Conservation (phyloP, 2,888 invertebrate genomes). For the Nebria brevicollis region DNA sequence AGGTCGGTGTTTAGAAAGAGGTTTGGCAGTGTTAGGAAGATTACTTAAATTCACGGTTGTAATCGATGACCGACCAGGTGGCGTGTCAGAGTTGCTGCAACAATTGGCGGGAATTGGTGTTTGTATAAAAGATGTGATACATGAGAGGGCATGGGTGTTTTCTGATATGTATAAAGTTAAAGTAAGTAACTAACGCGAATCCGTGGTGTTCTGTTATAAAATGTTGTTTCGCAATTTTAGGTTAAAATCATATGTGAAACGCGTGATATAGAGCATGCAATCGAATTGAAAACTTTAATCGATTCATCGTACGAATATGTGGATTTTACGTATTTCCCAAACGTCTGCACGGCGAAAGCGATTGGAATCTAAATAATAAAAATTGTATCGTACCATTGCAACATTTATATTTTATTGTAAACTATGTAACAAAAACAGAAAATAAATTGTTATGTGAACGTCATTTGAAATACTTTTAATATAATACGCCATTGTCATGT, state of each 20-base stretch:
- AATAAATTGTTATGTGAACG: slow-evolving; percentile 12
- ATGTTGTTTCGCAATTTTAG: slow-evolving; percentile 61
- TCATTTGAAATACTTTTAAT: not conserved
- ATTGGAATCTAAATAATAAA: slow-evolving; percentile 25
- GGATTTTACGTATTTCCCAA: slow-evolving; percentile 62
- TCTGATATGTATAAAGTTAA: slow-evolving; percentile 87
- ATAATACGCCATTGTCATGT: too few species aligned
- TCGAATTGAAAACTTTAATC: slow-evolving; percentile 69
- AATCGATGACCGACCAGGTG: slow-evolving; percentile 88
- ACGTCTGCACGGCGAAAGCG: slow-evolving; percentile 30
- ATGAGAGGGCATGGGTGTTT: slow-evolving; percentile 94
- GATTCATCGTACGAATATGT: slow-evolving; percentile 68
- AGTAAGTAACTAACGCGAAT: slow-evolving; percentile 56
- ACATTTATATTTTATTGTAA: slow-evolving; percentile 24
- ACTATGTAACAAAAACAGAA: slow-evolving; percentile 24
- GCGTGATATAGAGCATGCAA: slow-evolving; percentile 80
- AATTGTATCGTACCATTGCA: slow-evolving; percentile 8
- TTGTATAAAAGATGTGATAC: slow-evolving; percentile 94
- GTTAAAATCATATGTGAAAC: slow-evolving; percentile 93
- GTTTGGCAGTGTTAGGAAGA: slow-evolving; percentile 86
- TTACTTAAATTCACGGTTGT: slow-evolving; percentile 80
- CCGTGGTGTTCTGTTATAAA: too few species aligned
- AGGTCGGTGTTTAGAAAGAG: slow-evolving; percentile 87
- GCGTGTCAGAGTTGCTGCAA: slow-evolving; percentile 85
- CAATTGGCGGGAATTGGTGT: slow-evolving; percentile 81